Conservation (phyloP, 2,797 vertebrate genomes). For the Cetoscarus ocellatus region DNA sequence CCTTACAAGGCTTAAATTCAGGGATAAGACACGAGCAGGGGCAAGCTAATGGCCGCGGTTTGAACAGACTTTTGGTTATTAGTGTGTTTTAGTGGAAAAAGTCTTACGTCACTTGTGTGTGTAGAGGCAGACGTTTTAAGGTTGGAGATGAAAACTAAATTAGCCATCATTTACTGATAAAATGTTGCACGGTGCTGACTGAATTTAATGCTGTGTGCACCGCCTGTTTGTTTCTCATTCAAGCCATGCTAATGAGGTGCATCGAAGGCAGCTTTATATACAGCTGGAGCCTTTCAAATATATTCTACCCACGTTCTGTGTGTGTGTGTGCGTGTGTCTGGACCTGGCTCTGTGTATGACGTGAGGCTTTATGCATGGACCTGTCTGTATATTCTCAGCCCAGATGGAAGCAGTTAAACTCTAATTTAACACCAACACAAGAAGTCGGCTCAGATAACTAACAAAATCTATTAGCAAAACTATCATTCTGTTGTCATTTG, state of each 20-base stretch:
- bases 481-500: constrained; percentile 79
- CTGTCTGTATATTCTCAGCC: constrained; percentile 67
- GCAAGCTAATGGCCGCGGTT: constrained; percentile 70
- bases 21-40: constrained; percentile 55
- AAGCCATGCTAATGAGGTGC: constrained; percentile 64
- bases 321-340: constrained; percentile 15
- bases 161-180: constrained; percentile 65
- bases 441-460: constrained; percentile 80
- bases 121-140: constrained; percentile 54
- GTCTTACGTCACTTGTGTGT: constrained; percentile 66
- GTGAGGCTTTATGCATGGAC: constrained; percentile 56
- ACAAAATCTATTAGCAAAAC: constrained; percentile 83
- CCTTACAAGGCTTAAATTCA: constrained; percentile 62
- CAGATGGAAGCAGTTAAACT: constrained; percentile 82
- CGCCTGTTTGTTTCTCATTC: constrained; percentile 37
- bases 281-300: constrained; percentile 54
- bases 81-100: constrained; percentile 73
- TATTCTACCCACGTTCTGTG: constrained; percentile 63
- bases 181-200: constrained; percentile 32
- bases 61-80: constrained; percentile 70
- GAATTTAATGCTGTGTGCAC: constrained; percentile 42
- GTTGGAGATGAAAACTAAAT: constrained; percentile 75
- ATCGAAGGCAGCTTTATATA: constrained; percentile 42
- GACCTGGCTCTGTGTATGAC: constrained; percentile 44
- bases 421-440: constrained; percentile 80